Conservation (phyloP, 2,113 vertebrate species). For the Scartelaos histophorus region DNA sequence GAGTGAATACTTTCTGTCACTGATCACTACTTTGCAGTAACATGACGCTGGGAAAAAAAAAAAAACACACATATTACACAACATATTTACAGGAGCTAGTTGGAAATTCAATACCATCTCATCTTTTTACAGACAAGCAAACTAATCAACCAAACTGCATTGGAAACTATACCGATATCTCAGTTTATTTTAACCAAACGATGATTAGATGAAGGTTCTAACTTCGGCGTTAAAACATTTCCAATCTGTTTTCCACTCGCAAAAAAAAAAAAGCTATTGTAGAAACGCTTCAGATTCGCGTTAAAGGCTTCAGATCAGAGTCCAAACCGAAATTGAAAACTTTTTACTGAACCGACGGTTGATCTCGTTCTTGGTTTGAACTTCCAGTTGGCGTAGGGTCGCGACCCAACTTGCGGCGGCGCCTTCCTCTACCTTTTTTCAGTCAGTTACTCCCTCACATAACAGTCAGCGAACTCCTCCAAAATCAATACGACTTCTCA, state of each 20-base stretch:
- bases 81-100: too few relatives aligned
- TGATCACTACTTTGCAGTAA: too few relatives aligned
- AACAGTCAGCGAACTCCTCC: slow-evolving; percentile 9
- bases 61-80: too few relatives aligned
- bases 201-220: too few relatives aligned
- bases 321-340: background rate
- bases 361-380: background rate
- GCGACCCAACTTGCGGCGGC: background rate
- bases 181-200: too few relatives aligned
- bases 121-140: too few relatives aligned
- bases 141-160: too few relatives aligned
- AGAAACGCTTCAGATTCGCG: background rate
- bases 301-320: background rate
- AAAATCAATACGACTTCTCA: slow-evolving; percentile 12
- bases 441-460: background rate
- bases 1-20: too few relatives aligned
- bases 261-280: background rate
- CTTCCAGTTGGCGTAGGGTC: background rate
- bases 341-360: background rate
- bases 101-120: too few relatives aligned
- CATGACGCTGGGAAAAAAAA: too few relatives aligned
- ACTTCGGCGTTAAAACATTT: too few relatives aligned
- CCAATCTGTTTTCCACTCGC: background rate
- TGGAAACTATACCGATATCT: too few relatives aligned
- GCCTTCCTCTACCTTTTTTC: background rate